Evolutionary conservation across 2,888 invertebrate genomes (phyloP).

Genomic region (Eupeodes luniger): DNA sequence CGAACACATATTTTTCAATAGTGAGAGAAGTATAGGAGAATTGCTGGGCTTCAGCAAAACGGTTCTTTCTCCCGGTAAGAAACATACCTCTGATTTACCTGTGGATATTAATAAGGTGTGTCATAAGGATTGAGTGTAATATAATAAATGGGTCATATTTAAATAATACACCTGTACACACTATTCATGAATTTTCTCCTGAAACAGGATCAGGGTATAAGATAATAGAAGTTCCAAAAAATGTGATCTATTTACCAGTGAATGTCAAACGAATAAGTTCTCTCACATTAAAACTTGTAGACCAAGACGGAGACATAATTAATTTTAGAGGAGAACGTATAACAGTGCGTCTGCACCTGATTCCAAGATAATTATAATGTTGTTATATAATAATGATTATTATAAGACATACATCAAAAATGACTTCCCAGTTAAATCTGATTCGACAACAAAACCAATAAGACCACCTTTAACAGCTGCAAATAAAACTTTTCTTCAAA

Average conservation of each 20-base stretch:
- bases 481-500: too few relatives aligned
- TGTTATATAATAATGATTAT: too few relatives aligned
- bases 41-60: neutral
- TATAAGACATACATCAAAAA: too few relatives aligned
- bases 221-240: conserved; percentile 79
- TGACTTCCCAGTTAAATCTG: too few relatives aligned
- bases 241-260: conserved; percentile 81
- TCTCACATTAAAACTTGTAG: conserved; percentile 78
- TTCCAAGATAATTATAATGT: conserved; percentile 61
- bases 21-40: neutral
- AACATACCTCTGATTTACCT: neutral
- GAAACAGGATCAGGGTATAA: conserved; percentile 80
- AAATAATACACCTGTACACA: conserved; percentile 79
- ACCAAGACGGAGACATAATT: conserved; percentile 79
- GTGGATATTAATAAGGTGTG: neutral
- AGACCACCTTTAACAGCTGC: too few relatives aligned
- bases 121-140: conserved; percentile 30
- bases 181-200: conserved; percentile 80
- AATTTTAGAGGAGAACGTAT: conserved; percentile 80
- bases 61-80: neutral
- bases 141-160: conserved; percentile 65
- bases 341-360: conserved; percentile 78
- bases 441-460: too few relatives aligned
- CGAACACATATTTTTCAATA: too few relatives aligned
- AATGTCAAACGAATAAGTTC: conserved; percentile 77